phyloP scores from a whole-genome alignment of 2,797 vertebrate genomes.

The Pelodytes ibericus region DNA sequence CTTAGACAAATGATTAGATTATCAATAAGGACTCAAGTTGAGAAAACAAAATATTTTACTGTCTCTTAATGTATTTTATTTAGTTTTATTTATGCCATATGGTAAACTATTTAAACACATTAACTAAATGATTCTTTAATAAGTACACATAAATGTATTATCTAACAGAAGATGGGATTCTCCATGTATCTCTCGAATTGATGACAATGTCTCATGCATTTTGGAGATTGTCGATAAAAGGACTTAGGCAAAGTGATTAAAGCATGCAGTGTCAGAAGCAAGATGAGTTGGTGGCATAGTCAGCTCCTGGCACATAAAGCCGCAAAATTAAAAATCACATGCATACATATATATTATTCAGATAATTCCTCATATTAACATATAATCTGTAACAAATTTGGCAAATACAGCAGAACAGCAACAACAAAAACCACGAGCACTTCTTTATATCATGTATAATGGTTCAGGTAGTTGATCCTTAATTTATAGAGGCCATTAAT shows the following conservation, averaged over 20 bases:
- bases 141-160: not conserved
- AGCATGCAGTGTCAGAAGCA: not conserved
- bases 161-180: not conserved
- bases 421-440: too few relatives aligned
- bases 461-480: too few relatives aligned
- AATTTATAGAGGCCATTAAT: too few relatives aligned
- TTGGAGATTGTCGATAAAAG: not conserved
- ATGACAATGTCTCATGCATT: not conserved
- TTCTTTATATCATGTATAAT: too few relatives aligned
- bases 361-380: not conserved
- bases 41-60: not conserved
- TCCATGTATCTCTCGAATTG: not conserved
- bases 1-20: constrained; percentile 23
- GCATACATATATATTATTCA: not conserved
- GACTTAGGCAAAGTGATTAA: not conserved
- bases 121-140: not conserved
- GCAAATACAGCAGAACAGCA: not conserved
- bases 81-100: not conserved
- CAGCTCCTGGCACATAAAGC: not conserved
- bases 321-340: not conserved
- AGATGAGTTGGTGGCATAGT: not conserved
- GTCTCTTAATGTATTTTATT: too few relatives aligned
- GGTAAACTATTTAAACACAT: not conserved
- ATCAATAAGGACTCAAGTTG: not conserved
- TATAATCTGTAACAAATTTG: not conserved